Conservation (phyloP, 2,797 vertebrate genomes). For the Eidolon dupreanum region DNA sequence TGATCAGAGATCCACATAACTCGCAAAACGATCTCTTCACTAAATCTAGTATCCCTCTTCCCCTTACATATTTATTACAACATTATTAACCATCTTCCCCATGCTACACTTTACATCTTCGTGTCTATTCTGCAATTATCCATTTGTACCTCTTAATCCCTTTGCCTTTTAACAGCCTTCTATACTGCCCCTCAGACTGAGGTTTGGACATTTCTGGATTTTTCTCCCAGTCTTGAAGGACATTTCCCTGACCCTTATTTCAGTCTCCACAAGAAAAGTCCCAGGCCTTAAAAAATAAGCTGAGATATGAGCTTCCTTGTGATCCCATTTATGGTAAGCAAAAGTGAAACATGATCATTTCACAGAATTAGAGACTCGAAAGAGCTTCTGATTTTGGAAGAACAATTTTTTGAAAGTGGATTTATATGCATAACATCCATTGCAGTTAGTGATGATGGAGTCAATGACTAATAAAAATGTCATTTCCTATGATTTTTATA, state of each 20-base stretch:
- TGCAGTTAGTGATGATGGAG: constrained; percentile 41
- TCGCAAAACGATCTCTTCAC: no score
- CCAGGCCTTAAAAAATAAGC: background rate
- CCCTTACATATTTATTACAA: no score
- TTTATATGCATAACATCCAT: constrained; percentile 56
- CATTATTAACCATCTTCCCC: no score
- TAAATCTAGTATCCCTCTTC: no score
- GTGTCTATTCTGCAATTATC: no score
- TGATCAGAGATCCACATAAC: no score
- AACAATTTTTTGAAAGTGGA: constrained; percentile 39
- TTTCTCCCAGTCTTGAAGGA: background rate
- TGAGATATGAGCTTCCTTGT: background rate
- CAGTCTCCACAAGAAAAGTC: no score
- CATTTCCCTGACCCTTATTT: background rate
- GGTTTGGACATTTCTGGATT: no score
- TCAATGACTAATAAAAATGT: constrained; percentile 70
- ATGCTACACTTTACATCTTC: no score
- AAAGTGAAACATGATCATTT: background rate
- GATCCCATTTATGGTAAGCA: background rate
- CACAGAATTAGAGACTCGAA: background rate
- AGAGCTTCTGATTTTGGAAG: background rate
- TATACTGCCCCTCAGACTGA: background rate
- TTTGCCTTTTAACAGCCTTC: background rate
- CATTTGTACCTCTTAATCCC: no score
- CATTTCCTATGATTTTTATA: constrained; percentile 73